These are phyloP conservation scores for Gallinago nigripennis DNA, from an alignment of 2,797 vertebrate species.

Conservation along the genomic window DNA sequence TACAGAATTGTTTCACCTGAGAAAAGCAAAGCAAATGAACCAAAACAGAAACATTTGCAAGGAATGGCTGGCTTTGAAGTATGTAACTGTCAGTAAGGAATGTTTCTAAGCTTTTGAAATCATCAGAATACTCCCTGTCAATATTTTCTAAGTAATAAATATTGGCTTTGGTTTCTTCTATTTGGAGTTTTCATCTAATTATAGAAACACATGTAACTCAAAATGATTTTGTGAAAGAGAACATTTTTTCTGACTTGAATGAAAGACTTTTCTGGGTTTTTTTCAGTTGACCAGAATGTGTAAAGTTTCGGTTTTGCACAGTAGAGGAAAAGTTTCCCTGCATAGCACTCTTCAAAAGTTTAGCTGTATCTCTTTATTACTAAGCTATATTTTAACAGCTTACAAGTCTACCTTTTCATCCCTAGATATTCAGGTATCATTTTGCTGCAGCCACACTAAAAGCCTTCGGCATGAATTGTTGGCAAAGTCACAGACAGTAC, in stretches of 20 bases:
- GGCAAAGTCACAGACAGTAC: neutral
- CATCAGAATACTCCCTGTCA: neutral
- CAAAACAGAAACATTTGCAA: neutral
- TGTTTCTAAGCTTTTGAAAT: neutral
- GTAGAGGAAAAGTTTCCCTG: neutral
- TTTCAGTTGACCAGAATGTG: neutral
- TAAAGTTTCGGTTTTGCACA: neutral
- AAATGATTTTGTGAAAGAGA: neutral
- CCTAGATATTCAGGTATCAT: neutral
- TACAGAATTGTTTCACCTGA: neutral
- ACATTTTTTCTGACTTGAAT: neutral
- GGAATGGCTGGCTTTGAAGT: neutral
- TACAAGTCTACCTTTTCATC: constrained; percentile 1
- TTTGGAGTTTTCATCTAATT: neutral
- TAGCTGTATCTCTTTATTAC: neutral
- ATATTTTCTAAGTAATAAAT: neutral
- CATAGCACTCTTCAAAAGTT: neutral
- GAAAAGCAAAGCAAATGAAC: neutral
- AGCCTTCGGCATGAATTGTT: constrained; percentile 18
- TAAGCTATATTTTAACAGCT: neutral
- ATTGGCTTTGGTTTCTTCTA: neutral
- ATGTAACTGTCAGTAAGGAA: neutral
- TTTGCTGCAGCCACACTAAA: constrained; percentile 8
- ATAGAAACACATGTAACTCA: neutral
- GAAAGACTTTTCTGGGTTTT: neutral